phyloP scores from a whole-genome alignment of 2,797 vertebrate genomes.

The Holocentrus rufus region DNA sequence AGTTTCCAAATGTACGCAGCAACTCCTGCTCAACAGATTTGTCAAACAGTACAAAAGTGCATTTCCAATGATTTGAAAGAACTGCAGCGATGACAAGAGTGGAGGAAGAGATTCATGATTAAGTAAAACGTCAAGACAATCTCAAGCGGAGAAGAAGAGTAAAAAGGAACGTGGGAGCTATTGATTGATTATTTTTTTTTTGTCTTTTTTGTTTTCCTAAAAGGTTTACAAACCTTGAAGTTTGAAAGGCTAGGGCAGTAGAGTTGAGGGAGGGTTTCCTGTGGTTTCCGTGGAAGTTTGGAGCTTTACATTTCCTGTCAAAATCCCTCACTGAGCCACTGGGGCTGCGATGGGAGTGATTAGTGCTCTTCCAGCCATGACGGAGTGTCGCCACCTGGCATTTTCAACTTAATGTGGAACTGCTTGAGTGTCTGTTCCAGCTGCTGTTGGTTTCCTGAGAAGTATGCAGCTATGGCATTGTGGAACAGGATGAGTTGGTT shows the following conservation, averaged over 20 bases:
- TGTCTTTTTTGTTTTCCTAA: slow-evolving; percentile 33
- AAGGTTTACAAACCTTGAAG: slow-evolving; percentile 54
- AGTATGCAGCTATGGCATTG: slow-evolving; percentile 96
- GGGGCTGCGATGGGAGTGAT: slow-evolving; percentile 58
- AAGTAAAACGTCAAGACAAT: slow-evolving; percentile 20
- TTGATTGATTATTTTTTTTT: slow-evolving; percentile 24
- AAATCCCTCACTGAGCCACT: slow-evolving; percentile 33
- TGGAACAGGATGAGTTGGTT: slow-evolving; percentile 99
- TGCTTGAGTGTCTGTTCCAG: slow-evolving; percentile 98
- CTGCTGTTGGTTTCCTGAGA: slow-evolving; percentile 97
- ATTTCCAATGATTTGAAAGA: slow-evolving; percentile 63
- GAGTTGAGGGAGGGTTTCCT: slow-evolving; percentile 34
- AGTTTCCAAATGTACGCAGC: slow-evolving; percentile 62
- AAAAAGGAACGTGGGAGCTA: slow-evolving; percentile 57
- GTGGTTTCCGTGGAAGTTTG: slow-evolving; percentile 47
- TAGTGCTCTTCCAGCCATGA: slow-evolving; percentile 98
- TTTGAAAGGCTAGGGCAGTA: slow-evolving; percentile 50
- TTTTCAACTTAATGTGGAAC: slow-evolving; percentile 99
- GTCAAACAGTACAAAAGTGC: slow-evolving; percentile 76
- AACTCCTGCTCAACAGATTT: slow-evolving; percentile 43
- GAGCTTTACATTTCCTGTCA: slow-evolving; percentile 51
- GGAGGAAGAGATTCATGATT: slow-evolving; percentile 9
- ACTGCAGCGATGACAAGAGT: slow-evolving; percentile 28
- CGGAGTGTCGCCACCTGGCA: slow-evolving; percentile 91
- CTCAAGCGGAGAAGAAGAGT: slow-evolving; percentile 18